These are phyloP conservation scores for Mionectes macconnelli DNA, from an alignment of 2,113 vertebrate species.

Conservation along the genomic window DNA sequence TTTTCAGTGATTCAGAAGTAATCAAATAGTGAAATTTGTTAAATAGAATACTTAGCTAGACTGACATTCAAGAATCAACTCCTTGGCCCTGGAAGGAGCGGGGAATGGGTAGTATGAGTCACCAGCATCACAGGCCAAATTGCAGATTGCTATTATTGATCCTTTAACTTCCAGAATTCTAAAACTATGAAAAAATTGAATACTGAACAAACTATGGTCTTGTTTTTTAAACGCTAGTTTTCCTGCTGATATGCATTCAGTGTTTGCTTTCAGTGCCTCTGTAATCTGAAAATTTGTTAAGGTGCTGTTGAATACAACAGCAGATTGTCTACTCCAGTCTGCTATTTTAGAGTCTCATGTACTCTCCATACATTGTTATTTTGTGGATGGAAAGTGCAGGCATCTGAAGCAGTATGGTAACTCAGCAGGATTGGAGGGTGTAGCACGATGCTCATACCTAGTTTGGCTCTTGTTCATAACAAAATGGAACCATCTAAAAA, in stretches of 20 bases:
- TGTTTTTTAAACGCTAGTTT: background rate
- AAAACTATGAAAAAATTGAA: background rate
- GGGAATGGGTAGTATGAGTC: background rate
- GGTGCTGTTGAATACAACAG: background rate
- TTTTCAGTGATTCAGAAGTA: background rate
- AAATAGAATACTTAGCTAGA: background rate
- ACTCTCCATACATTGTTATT: background rate
- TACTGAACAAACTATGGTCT: background rate
- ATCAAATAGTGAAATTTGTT: background rate
- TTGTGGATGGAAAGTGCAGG: background rate
- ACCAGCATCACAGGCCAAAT: background rate
- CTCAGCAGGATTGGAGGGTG: background rate
- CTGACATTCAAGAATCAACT: background rate
- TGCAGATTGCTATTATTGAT: background rate
- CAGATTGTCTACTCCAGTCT: background rate
- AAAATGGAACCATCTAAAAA: background rate
- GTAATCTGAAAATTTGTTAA: background rate
- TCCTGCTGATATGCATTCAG: background rate
- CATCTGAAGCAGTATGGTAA: background rate
- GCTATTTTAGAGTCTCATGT: background rate
- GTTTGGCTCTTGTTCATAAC: background rate
- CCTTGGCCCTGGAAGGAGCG: background rate
- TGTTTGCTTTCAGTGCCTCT: background rate
- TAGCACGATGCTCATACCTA: background rate
- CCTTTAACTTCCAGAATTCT: background rate